These are phyloP conservation scores for Stenoptilia bipunctidactyla DNA, from an alignment of 2,888 invertebrate genomes.

Conservation along the genomic window DNA sequence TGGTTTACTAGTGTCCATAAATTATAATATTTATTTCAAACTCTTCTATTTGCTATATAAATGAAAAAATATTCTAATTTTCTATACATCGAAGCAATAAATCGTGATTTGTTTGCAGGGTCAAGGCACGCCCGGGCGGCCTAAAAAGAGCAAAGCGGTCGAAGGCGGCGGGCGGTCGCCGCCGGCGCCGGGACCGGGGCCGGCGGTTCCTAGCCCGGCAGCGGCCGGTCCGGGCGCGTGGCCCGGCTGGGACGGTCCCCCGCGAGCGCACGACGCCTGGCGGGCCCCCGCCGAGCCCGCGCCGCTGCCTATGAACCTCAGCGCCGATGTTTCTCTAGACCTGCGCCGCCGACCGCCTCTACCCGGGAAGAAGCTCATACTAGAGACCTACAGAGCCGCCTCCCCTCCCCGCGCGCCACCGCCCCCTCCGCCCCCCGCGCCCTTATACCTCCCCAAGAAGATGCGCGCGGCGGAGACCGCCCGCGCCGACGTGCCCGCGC, in stretches of 20 bases:
- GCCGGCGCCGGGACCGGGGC: constrained; percentile 42
- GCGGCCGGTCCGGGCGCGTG: neutral
- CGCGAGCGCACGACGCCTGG: constrained; percentile 18
- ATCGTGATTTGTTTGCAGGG: constrained; percentile 26
- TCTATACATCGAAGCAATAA: no score
- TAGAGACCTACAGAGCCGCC: constrained; percentile 37
- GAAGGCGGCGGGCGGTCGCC: constrained; percentile 42
- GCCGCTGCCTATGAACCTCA: constrained; percentile 19
- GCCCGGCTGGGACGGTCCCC: neutral
- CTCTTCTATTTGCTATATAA: no score
- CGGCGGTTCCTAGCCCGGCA: constrained; percentile 23
- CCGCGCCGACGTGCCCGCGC: constrained; percentile 43
- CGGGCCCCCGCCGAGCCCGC: constrained; percentile 26
- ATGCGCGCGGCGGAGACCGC: constrained; percentile 65
- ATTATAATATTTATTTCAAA: no score
- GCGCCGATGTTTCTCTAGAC: constrained; percentile 15
- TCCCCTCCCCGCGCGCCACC: neutral
- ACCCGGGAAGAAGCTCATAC: constrained; percentile 57
- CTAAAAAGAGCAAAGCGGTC: constrained; percentile 53
- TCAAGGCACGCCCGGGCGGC: constrained; percentile 52
- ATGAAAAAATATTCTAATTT: no score
- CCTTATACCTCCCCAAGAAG: constrained; percentile 59
- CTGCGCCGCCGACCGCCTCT: constrained; percentile 33
- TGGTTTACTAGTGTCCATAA: no score
- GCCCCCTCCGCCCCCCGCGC: neutral